Evolutionary conservation across 2,113 vertebrate species (phyloP).

Genomic region (Marcusenius ussheri): DNA sequence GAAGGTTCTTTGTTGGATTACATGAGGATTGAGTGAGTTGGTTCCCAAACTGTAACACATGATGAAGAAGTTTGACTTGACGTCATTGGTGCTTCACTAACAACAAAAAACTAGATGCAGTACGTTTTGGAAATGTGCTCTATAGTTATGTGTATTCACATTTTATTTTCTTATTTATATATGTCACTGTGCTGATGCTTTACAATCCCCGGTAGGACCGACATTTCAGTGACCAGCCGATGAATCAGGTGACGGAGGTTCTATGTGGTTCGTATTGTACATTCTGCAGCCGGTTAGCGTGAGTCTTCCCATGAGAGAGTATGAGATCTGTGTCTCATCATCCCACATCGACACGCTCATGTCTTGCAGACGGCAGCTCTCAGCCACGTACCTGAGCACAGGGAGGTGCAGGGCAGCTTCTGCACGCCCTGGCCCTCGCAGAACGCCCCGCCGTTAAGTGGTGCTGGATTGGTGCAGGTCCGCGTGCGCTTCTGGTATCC

Average conservation of each 20-base stretch:
- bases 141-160: background rate
- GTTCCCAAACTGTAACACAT: background rate
- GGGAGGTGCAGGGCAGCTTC: constrained; percentile 82
- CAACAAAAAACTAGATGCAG: background rate
- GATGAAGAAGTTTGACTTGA: background rate
- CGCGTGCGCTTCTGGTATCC: constrained; percentile 86
- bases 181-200: background rate
- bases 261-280: background rate
- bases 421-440: constrained; percentile 86
- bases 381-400: constrained; percentile 74
- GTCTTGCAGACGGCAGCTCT: background rate
- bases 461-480: constrained; percentile 91
- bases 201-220: background rate
- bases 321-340: background rate
- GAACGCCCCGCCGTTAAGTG: constrained; percentile 83
- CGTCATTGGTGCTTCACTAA: background rate
- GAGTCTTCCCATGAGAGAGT: background rate
- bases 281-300: background rate
- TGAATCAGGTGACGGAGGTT: background rate
- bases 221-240: background rate
- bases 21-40: background rate
- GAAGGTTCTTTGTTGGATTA: background rate
- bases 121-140: background rate
- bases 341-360: background rate
- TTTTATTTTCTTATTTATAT: background rate